Conservation (phyloP, 2,888 invertebrate species). For the Cephus spinipes region DNA sequence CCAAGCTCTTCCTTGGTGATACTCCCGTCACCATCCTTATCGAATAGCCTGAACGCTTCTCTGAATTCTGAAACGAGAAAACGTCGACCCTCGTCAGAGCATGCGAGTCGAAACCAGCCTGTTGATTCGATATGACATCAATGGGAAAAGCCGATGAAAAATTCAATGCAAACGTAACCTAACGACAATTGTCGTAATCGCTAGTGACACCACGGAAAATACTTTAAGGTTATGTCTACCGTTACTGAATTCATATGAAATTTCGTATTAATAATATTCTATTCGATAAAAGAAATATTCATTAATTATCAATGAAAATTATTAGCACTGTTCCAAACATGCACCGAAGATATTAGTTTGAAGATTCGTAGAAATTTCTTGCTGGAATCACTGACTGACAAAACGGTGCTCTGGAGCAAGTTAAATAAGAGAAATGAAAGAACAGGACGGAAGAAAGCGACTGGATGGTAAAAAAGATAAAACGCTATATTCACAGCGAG, state of each 20-base stretch:
- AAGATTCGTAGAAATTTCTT: not conserved
- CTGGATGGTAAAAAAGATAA: not conserved
- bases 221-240: too few species aligned
- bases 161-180: constrained; percentile 9
- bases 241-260: too few species aligned
- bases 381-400: not conserved
- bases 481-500: not conserved
- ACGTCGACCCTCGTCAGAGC: not conserved
- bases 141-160: constrained; percentile 15
- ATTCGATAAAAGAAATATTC: too few species aligned
- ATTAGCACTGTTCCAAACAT: too few species aligned
- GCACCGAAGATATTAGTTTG: too few species aligned
- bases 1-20: constrained; percentile 90
- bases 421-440: not conserved
- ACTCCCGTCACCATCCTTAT: constrained; percentile 89
- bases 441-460: not conserved
- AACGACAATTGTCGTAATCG: not conserved
- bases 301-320: too few species aligned
- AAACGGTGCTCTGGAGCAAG: not conserved
- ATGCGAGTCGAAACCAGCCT: not conserved
- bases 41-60: constrained; percentile 87
- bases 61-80: constrained; percentile 76
- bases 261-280: too few species aligned
- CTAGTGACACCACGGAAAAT: too few species aligned
- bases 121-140: not conserved